phyloP scores from a whole-genome alignment of 2,797 vertebrate species.

The Enteromius treurensis region DNA sequence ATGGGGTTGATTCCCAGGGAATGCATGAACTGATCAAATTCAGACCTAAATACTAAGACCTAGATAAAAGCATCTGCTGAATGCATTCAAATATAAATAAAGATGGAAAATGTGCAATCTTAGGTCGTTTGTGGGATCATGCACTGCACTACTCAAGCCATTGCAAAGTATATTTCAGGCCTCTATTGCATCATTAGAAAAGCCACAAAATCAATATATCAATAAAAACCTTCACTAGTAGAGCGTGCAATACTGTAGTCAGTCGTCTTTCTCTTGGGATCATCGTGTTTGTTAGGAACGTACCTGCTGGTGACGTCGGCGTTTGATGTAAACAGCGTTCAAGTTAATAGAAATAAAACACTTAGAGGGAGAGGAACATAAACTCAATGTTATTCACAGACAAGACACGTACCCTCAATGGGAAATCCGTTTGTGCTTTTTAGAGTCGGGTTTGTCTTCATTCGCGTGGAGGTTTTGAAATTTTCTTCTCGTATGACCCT shows the following conservation, averaged over 20 bases:
- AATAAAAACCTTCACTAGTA: neutral
- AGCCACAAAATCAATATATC: slow-evolving; percentile 8
- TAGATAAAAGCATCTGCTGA: neutral
- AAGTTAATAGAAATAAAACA: slow-evolving; percentile 76
- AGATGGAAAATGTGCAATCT: neutral
- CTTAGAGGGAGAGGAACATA: slow-evolving; percentile 68
- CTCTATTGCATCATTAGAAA: slow-evolving; percentile 10
- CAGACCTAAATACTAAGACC: neutral
- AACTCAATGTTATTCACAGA: slow-evolving; percentile 64
- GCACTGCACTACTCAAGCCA: neutral
- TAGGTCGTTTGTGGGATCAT: neutral
- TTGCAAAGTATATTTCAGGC: slow-evolving; percentile 11
- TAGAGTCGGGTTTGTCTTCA: slow-evolving; percentile 41
- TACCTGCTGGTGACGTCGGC: slow-evolving; percentile 78
- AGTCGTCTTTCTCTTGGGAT: slow-evolving; percentile 68
- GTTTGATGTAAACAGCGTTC: slow-evolving; percentile 84
- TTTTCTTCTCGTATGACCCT: slow-evolving; percentile 93
- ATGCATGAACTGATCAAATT: neutral
- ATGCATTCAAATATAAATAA: neutral
- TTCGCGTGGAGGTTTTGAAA: slow-evolving; percentile 68
- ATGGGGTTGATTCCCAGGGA: no score
- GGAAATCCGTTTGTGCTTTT: slow-evolving; percentile 76
- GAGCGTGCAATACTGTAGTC: neutral
- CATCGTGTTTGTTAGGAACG: slow-evolving; percentile 76
- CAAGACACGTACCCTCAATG: slow-evolving; percentile 58